Evolutionary conservation across 2,113 vertebrate genomes (phyloP).

Genomic region (Mobula hypostoma): DNA sequence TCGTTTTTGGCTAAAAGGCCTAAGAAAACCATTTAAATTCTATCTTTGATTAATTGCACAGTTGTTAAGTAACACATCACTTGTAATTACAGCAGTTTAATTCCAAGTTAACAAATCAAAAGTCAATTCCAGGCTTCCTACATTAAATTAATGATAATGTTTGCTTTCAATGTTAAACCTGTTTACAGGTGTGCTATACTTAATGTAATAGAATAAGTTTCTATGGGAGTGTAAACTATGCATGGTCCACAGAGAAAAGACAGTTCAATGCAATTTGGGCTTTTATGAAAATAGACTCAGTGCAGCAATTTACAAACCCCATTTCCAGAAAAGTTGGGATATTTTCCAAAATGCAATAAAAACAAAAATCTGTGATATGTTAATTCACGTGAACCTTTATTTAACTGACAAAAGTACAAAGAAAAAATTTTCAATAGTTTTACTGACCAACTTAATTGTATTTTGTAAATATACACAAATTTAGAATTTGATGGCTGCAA

Average conservation of each 20-base stretch:
- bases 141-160: not conserved
- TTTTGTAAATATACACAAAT: no score
- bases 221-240: not conserved
- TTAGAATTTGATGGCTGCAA: no score
- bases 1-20: not conserved
- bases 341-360: no score
- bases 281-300: not conserved
- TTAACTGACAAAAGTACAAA: no score
- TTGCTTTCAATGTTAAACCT: not conserved
- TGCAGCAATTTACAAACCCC: no score
- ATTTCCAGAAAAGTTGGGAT: no score
- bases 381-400: no score
- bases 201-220: not conserved
- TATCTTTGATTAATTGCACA: conserved; percentile 12
- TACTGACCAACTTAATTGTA: no score
- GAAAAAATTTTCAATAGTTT: no score
- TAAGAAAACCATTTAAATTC: not conserved
- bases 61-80: conserved; percentile 25
- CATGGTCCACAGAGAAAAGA: not conserved
- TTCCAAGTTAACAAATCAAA: conserved; percentile 30
- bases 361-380: no score
- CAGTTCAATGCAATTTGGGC: not conserved
- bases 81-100: conserved; percentile 14
- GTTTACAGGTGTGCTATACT: not conserved
- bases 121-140: not conserved